Base-by-base conservation (phyloP, 37 sponge, comb jelly and placozoan genomes). In the Beroe forskalii region DNA sequence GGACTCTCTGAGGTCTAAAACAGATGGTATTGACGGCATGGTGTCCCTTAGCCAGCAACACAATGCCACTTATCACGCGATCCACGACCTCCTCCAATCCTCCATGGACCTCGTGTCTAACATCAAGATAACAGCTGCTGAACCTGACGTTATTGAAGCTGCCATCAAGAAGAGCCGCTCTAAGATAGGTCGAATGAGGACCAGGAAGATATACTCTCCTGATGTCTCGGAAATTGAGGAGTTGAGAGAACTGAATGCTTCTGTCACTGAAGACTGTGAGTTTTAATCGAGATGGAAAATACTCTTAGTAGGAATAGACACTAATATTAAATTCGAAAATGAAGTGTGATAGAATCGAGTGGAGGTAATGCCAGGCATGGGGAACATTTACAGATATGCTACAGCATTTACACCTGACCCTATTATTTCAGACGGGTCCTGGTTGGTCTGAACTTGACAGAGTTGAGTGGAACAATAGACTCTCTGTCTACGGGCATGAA, bases 71-170 rank as follows among this genome's bases (percentile, higher is more conserved):
- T 69, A 69, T 17, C 35, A 31, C 35, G 38, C 1, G 38, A 69
- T 69, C 36, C 4, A 32, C 39, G 38, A 1, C 72, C 14, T 32
- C 27, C 33, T 32, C 20, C 72, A 69, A 32, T 69, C 72, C 72
- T 69, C 72, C 32, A 69, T 32, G 32, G 72, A 69, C 32, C 20
- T 69, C 8, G 32, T 69, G 1, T 33, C 27, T 17, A 69, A 69
- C 19, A 32, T 69, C 19, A 69, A 69, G 72, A 69, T 69, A 69
- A 69, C 72, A 69, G 72, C 72, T 35, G 72, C 72, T 36, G 72
- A 28, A 4, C 72, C 72, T 2, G 72, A 33, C 28, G 72, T 69
- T 32, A 69, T 80, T 43, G 30, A 80, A 27, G 35, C 40, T 1
- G 86, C 86, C 22, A 80, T 80, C 24, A 44, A 22, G 44, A 41